Evolutionary conservation across 2,797 vertebrate species (phyloP).

Genomic region (Chiloscyllium punctatum): DNA sequence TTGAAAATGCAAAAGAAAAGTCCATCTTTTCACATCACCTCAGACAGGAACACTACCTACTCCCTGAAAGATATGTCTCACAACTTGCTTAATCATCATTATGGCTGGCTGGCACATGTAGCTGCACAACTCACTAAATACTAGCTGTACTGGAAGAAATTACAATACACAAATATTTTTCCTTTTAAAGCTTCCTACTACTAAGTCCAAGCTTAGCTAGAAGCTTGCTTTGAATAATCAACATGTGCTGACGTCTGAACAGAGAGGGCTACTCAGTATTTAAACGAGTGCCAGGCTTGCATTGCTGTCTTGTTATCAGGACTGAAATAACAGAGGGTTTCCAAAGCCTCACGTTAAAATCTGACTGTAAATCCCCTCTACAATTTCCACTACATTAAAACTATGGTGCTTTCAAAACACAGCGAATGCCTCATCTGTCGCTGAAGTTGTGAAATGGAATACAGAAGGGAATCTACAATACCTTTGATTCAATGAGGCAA

Average conservation of each 20-base stretch:
- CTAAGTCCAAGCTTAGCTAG: no score
- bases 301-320: background rate
- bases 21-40: background rate
- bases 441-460: background rate
- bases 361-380: background rate
- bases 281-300: no score
- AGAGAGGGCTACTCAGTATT: no score
- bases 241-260: no score
- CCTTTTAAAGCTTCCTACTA: background rate
- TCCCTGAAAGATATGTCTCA: background rate
- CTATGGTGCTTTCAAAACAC: no score
- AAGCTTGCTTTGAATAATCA: no score
- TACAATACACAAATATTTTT: background rate
- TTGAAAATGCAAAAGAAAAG: background rate
- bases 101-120: background rate
- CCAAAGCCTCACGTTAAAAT: background rate
- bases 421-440: background rate
- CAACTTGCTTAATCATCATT: background rate
- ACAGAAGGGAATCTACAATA: background rate
- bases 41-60: background rate
- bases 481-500: background rate
- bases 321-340: background rate
- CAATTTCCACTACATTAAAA: background rate
- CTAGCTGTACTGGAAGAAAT: background rate
- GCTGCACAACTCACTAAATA: background rate